phyloP scores from a whole-genome alignment of 2,888 invertebrate species.

The Ditula angustiorana region DNA sequence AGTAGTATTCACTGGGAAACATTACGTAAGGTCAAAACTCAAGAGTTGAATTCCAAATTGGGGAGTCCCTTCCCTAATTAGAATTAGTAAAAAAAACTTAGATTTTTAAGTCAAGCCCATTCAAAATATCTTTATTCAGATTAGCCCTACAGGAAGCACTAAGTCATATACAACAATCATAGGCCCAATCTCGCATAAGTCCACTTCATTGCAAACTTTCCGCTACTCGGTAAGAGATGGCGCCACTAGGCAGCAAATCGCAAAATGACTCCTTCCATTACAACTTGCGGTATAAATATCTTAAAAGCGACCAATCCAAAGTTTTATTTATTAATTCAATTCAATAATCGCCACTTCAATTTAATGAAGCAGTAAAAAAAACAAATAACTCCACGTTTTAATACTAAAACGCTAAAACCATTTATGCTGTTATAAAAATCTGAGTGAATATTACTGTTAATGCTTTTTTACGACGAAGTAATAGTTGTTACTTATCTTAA shows the following conservation, averaged over 20 bases:
- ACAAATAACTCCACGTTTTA: neutral
- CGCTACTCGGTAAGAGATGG: slow-evolving; percentile 25
- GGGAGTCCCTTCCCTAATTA: too few species aligned
- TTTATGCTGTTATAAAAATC: slow-evolving; percentile 11
- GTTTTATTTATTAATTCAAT: neutral
- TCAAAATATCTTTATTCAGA: neutral
- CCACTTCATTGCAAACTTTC: neutral
- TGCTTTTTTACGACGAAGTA: slow-evolving; percentile 15
- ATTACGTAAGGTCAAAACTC: too few species aligned
- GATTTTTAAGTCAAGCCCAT: too few species aligned
- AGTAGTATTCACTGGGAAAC: too few species aligned
- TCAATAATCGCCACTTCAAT: neutral
- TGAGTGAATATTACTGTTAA: slow-evolving; percentile 13
- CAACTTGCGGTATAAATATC: neutral
- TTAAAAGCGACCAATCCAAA: neutral
- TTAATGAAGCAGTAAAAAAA: neutral
- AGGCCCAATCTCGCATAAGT: too few species aligned
- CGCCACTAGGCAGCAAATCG: neutral
- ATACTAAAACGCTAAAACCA: neutral
- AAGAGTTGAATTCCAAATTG: too few species aligned
- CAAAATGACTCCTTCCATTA: neutral
- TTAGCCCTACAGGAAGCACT: too few species aligned
- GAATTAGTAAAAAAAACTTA: too few species aligned
- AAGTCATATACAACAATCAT: too few species aligned
- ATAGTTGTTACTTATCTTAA: slow-evolving; percentile 20